Base-by-base conservation (phyloP, 2,888 invertebrate species). In the Rhingia campestris region DNA sequence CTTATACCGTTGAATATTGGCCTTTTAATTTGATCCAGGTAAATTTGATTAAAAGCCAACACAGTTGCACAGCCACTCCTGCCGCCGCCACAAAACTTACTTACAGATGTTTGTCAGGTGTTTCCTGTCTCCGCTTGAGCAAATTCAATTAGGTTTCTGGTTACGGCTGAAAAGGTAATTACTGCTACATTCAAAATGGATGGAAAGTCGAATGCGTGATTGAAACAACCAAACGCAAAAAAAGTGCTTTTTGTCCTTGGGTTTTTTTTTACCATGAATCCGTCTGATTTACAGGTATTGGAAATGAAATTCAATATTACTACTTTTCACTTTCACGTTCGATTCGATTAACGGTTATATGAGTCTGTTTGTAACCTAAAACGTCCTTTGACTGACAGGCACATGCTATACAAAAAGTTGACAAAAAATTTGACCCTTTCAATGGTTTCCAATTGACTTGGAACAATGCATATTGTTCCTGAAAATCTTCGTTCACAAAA, bases 31-130 rank as follows among this genome's bases (percentile, higher is more conserved):
- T 79, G 70, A 84, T 84, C 54, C 74, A 58, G 79, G 74, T 63
- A 84, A 79, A 84, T 84, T 84, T 84, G 84, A 84, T 84, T 84
- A 84, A 84, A 84, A 67, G 75, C 67, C 63, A 66, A 49, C 69
- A 66, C 70, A 61, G 51, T 47, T 49, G 67, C 41, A 61, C 6
- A 22, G 6, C 10, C 43, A 6, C 2, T 45, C 10, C 9, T n/a
- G 4, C 39, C n/a, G 47, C 66, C 54, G 49, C 66, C 61, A 51
- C 80, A 64, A 64, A 75, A 74, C 61, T 49, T 70, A 81, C 70
- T 76, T 70, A 70, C 77, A 82, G 56, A 72, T 72, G 72, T 72
- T 72, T 67, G 81, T 72, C 81, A 77, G 81, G 77, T 82, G 81
- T 81, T 76, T 81, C 70, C 81, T 76, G 66, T n/a, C 53, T 45